These are phyloP conservation scores for Ruditapes philippinarum DNA, from an alignment of 1,140 invertebrate genomes.

Conservation along the genomic window DNA sequence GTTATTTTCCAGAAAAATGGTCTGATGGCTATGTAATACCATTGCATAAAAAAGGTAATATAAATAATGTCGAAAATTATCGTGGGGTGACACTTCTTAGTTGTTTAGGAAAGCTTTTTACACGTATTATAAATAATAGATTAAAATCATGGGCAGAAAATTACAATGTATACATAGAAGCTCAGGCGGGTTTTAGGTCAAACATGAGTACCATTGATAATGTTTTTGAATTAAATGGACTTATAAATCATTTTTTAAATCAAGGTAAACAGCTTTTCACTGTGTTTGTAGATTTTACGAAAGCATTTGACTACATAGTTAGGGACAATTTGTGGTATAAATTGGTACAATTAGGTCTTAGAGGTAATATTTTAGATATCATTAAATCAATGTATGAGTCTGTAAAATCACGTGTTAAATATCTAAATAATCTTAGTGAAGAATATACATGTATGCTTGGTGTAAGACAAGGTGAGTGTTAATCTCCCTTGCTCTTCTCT, in stretches of 20 bases:
- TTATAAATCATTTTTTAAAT: conserved; percentile 14
- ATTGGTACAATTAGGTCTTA: conserved; percentile 10
- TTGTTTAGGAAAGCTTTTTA: neutral
- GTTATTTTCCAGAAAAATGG: conserved; percentile 27
- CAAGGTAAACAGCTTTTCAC: neutral
- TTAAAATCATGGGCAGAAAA: neutral
- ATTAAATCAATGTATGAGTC: conserved; percentile 31
- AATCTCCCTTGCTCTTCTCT: conserved; percentile 58
- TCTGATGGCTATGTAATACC: conserved; percentile 24
- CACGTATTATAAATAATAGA: conserved; percentile 11
- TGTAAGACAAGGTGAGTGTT: conserved; percentile 31
- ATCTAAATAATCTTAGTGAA: neutral
- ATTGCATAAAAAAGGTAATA: neutral
- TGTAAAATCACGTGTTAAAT: conserved; percentile 1
- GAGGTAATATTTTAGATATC: conserved; percentile 40
- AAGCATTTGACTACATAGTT: conserved; percentile 46
- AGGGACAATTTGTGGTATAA: conserved; percentile 47
- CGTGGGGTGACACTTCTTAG: conserved; percentile 25
- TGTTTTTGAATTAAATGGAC: conserved; percentile 7
- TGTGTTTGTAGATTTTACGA: conserved; percentile 19
- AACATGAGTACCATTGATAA: neutral
- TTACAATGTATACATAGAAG: conserved; percentile 12
- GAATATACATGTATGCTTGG: conserved; percentile 7
- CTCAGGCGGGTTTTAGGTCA: conserved; percentile 3
- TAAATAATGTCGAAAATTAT: conserved; percentile 3